Percentiles rank a stretch among this genome's conserved stretches.
phyloP scores from a whole-genome alignment of 2,113 vertebrate genomes.

The Anoplopoma fimbria region DNA sequence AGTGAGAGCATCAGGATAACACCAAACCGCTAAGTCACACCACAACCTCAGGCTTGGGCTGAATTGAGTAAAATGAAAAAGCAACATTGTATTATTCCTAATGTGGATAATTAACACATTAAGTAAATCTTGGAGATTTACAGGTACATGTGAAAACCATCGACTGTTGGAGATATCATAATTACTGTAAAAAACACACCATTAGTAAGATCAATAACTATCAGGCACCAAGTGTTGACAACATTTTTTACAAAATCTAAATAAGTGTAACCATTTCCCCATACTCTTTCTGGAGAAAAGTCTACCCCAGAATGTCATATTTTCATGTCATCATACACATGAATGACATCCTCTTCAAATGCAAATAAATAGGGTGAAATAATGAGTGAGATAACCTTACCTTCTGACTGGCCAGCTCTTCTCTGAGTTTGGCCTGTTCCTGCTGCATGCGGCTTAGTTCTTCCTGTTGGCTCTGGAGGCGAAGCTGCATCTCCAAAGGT shows the following conservation, averaged over 20 bases:
- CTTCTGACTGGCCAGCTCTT: constrained; percentile 84
- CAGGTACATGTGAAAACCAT: not conserved
- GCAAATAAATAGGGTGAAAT: not conserved
- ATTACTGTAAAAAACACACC: not conserved
- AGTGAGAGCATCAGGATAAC: constrained; percentile 7
- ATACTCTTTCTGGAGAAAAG: no score
- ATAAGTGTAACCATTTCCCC: not conserved
- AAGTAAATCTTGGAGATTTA: not conserved
- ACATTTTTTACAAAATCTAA: not conserved
- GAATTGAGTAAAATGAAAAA: not conserved
- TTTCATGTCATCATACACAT: not conserved
- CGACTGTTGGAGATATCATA: not conserved
- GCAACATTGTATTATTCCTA: not conserved
- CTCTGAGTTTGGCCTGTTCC: constrained; percentile 86
- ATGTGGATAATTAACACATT: not conserved
- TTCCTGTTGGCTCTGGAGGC: constrained; percentile 90
- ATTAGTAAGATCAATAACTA: not conserved
- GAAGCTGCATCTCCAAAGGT: constrained; percentile 83
- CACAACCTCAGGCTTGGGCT: not conserved
- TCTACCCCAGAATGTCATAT: not conserved
- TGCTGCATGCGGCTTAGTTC: constrained; percentile 89
- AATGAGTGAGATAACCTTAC: constrained; percentile 51
- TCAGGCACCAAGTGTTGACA: not conserved
- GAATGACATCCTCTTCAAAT: not conserved
- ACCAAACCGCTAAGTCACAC: not conserved